Evolutionary conservation across 2,797 vertebrate species (phyloP).

Genomic region (Astyanax mexicanus): DNA sequence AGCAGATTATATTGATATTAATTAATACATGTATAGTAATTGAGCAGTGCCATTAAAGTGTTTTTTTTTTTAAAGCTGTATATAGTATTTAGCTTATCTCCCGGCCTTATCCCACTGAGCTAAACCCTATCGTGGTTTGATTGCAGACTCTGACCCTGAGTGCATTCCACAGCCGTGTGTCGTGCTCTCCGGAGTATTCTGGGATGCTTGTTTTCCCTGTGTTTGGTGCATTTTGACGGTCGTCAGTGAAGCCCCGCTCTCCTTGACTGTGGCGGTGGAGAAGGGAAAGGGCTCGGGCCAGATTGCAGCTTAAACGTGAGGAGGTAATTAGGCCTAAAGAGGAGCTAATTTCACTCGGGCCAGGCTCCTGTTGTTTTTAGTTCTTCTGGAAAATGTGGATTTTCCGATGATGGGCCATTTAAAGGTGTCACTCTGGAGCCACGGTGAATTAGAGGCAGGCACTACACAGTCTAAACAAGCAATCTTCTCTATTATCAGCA

Average conservation of each 20-base stretch:
- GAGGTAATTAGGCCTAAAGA: conserved; percentile 85
- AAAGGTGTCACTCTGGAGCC: conserved; percentile 94
- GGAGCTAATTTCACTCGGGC: conserved; percentile 86
- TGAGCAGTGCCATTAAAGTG: not conserved
- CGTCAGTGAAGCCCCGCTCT: conserved; percentile 17
- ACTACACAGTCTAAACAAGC: conserved; percentile 94
- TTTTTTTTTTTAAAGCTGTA: not conserved
- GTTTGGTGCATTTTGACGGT: conserved; percentile 18
- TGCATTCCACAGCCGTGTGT: conserved; percentile 42
- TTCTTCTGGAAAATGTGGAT: conserved; percentile 88
- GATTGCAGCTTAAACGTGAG: conserved; percentile 78
- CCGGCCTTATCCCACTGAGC: conserved; percentile 2
- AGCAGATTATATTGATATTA: too few relatives aligned
- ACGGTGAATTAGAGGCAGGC: conserved; percentile 89
- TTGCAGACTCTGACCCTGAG: conserved; percentile 30
- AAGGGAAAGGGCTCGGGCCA: conserved; percentile 72
- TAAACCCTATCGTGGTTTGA: conserved; percentile 11
- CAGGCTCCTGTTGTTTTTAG: conserved; percentile 82
- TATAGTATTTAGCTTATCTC: conserved; percentile 18
- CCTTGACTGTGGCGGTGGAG: conserved; percentile 37
- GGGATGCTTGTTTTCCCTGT: not conserved
- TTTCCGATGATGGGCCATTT: conserved; percentile 90
- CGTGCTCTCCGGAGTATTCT: conserved; percentile 26
- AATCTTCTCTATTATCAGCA: conserved; percentile 86
- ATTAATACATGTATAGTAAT: too few relatives aligned